These are phyloP conservation scores for Ceratina calcarata DNA, from an alignment of 1,140 invertebrate genomes.

Conservation along the genomic window DNA sequence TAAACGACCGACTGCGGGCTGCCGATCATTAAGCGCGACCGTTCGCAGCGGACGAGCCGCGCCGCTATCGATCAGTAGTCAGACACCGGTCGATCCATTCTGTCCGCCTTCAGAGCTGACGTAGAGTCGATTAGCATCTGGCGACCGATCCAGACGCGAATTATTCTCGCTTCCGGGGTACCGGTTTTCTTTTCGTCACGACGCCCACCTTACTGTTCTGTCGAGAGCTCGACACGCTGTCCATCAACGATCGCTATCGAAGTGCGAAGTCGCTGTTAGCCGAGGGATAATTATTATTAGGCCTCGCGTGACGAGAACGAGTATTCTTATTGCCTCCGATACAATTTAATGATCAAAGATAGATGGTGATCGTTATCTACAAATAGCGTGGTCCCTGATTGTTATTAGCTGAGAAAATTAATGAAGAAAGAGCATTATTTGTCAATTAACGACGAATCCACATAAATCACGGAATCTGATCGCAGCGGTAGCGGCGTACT, in stretches of 20 bases:
- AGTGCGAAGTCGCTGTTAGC: background rate
- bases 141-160: conserved; percentile 24
- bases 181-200: conserved; percentile 4
- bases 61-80: conserved; percentile 35
- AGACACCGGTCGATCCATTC: conserved; percentile 19
- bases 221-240: conserved; percentile 2
- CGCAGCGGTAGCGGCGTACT: background rate
- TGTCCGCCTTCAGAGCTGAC: conserved; percentile 26
- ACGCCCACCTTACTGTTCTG: background rate
- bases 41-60: conserved; percentile 5
- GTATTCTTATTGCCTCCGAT: too few species aligned
- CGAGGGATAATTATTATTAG: conserved; percentile 14
- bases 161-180: conserved; percentile 54
- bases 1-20: conserved; percentile 25
- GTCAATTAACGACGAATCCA: background rate
- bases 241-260: conserved; percentile 14
- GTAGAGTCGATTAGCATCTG: conserved; percentile 51
- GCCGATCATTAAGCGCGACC: conserved; percentile 39
- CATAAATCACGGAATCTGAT: background rate
- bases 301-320: background rate
- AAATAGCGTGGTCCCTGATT: too few species aligned
- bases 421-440: too few species aligned
- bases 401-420: too few species aligned
- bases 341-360: too few species aligned
- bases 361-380: too few species aligned